Evolutionary conservation across 23 tunicate species (phyloP).

Genomic region (Phallusia fumigata): DNA sequence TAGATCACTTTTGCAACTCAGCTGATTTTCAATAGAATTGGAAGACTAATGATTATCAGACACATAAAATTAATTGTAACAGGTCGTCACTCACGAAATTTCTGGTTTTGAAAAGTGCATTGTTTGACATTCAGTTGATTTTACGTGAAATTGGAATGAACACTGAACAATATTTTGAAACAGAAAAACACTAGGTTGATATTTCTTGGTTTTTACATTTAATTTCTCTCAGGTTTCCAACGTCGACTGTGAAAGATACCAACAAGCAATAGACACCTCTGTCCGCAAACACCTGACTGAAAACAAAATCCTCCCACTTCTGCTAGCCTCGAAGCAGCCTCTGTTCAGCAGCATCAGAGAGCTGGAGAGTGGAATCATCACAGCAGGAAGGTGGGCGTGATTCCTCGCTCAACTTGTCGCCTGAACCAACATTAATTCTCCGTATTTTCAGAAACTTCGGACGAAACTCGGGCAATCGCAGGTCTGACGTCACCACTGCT

Average conservation of each 20-base stretch:
- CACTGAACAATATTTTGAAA: no score
- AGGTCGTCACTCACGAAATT: no score
- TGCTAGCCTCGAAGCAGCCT: conserved; percentile 57
- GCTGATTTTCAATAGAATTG: neutral
- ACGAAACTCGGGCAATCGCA: conserved; percentile 29
- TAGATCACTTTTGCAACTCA: neutral
- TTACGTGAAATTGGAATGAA: no score
- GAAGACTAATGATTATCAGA: neutral
- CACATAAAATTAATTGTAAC: no score
- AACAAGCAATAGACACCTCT: conserved; percentile 65
- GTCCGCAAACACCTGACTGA: conserved; percentile 80
- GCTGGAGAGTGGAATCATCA: conserved; percentile 83
- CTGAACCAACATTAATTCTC: neutral
- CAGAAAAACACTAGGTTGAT: no score
- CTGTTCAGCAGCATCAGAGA: conserved; percentile 79
- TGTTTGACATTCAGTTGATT: no score
- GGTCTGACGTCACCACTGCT: neutral
- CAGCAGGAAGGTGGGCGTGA: conserved; percentile 70
- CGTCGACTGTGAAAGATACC: conserved; percentile 79
- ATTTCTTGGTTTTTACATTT: no score
- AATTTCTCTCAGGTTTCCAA: conserved; percentile 40
- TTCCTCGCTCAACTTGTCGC: neutral
- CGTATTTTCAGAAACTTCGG: conserved; percentile 40
- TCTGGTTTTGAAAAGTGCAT: no score
- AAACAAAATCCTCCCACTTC: conserved; percentile 48